A percentile compares a stretch with the other conserved stretches of the same genome.
phyloP scores from a whole-genome alignment of 2,888 invertebrate species.

The Tetrapedia diversipes region DNA sequence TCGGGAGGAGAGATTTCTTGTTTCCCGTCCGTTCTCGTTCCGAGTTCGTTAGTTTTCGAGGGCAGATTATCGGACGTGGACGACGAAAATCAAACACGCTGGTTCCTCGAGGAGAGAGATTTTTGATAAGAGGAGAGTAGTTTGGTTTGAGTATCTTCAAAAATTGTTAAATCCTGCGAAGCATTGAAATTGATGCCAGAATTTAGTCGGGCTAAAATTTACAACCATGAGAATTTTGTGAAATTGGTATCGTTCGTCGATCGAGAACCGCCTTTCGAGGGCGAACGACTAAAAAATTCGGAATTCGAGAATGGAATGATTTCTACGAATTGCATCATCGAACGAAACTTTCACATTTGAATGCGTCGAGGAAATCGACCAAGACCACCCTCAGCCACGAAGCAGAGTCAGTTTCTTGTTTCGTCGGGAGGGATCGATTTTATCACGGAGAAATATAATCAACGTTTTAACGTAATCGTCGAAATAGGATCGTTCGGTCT shows the following conservation, averaged over 20 bases:
- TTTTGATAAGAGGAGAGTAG: too few species aligned
- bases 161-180: too few species aligned
- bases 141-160: too few species aligned
- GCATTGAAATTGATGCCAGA: too few species aligned
- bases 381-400: not conserved
- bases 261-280: too few species aligned
- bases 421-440: constrained; percentile 10
- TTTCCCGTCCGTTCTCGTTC: not conserved
- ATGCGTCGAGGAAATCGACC: not conserved
- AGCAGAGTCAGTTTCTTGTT: not conserved
- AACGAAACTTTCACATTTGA: not conserved
- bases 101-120: not conserved
- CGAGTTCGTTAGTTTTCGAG: not conserved
- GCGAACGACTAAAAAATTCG: too few species aligned
- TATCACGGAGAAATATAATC: constrained; percentile 45
- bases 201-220: too few species aligned
- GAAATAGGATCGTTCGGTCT: constrained; percentile 46
- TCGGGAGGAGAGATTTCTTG: not conserved
- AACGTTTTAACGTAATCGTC: constrained; percentile 54
- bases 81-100: not conserved
- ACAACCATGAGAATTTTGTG: too few species aligned
- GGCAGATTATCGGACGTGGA: too few species aligned
- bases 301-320: too few species aligned
- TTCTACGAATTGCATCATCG: too few species aligned
- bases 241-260: too few species aligned